These are phyloP conservation scores for Antheraea yamamai DNA, from an alignment of 2,888 invertebrate genomes.

Conservation along the genomic window DNA sequence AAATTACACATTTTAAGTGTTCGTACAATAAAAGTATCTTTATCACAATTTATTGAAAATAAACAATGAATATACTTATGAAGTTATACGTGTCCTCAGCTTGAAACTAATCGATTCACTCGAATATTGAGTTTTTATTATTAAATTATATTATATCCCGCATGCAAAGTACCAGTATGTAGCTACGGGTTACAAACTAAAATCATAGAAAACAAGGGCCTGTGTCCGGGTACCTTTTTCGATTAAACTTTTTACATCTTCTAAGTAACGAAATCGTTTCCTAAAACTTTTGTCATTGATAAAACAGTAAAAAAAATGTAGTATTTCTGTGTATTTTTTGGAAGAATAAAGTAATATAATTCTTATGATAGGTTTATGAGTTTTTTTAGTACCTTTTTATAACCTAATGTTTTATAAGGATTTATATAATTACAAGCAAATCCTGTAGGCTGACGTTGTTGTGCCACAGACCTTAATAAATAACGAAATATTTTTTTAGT, in stretches of 20 bases:
- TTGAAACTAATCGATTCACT: background rate
- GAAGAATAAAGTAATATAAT: background rate
- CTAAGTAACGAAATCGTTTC: background rate
- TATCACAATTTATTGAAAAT: too few species aligned
- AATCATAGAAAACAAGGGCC: background rate
- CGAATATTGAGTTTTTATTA: background rate
- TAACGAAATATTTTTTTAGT: too few species aligned
- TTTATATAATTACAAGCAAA: too few species aligned
- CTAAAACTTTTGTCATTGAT: background rate
- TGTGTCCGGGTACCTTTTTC: constrained; percentile 11
- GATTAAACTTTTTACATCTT: constrained; percentile 14
- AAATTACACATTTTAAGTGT: too few species aligned
- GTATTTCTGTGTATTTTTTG: background rate
- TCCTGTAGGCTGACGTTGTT: too few species aligned
- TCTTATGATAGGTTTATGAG: background rate
- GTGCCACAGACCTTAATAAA: too few species aligned
- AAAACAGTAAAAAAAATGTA: background rate
- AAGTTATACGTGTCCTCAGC: background rate
- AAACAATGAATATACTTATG: too few species aligned
- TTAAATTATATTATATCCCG: background rate
- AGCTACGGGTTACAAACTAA: background rate
- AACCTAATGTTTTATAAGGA: background rate
- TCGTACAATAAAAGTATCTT: too few species aligned
- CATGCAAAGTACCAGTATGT: background rate
- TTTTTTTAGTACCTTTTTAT: background rate